Conservation (phyloP, 2,888 invertebrate species). For the Hemistola chrysoprasaria region DNA sequence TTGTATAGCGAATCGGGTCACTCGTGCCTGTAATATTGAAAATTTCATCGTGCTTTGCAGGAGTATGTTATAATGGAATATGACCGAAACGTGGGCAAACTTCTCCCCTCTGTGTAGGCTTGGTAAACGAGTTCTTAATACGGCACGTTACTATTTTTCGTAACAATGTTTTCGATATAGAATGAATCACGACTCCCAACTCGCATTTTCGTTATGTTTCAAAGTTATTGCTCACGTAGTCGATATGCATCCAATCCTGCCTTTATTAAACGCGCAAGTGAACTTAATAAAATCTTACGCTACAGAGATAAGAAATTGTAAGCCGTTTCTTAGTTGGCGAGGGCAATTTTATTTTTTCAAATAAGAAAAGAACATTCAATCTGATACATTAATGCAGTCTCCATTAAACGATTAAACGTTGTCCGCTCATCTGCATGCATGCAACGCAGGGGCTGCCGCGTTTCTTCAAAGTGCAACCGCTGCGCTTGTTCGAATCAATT, state of each 20-base stretch:
- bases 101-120: slow-evolving; percentile 1
- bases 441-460: slow-evolving; percentile 51
- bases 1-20: slow-evolving; percentile 44
- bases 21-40: slow-evolving; percentile 66
- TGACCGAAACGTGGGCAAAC: slow-evolving; percentile 25
- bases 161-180: slow-evolving; percentile 52
- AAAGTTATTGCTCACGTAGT: slow-evolving; percentile 32
- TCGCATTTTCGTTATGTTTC: slow-evolving; percentile 38
- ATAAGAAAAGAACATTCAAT: slow-evolving; percentile 57
- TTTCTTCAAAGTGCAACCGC: slow-evolving; percentile 68
- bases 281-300: slow-evolving; percentile 34
- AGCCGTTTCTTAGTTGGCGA: slow-evolving; percentile 30
- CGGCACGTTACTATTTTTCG: slow-evolving; percentile 48
- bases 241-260: slow-evolving; percentile 35
- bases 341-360: slow-evolving; percentile 40
- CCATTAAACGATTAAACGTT: slow-evolving; percentile 74
- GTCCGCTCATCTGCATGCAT: slow-evolving; percentile 73
- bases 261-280: slow-evolving; percentile 29
- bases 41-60: slow-evolving; percentile 62
- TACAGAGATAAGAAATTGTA: slow-evolving; percentile 32
- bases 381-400: slow-evolving; percentile 71
- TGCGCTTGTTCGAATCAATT: slow-evolving; percentile 51
- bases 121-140: slow-evolving; percentile 19
- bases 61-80: slow-evolving; percentile 60
- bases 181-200: slow-evolving; percentile 46